phyloP scores from a whole-genome alignment of 2,113 vertebrate species.

The Oreochromis niloticus region DNA sequence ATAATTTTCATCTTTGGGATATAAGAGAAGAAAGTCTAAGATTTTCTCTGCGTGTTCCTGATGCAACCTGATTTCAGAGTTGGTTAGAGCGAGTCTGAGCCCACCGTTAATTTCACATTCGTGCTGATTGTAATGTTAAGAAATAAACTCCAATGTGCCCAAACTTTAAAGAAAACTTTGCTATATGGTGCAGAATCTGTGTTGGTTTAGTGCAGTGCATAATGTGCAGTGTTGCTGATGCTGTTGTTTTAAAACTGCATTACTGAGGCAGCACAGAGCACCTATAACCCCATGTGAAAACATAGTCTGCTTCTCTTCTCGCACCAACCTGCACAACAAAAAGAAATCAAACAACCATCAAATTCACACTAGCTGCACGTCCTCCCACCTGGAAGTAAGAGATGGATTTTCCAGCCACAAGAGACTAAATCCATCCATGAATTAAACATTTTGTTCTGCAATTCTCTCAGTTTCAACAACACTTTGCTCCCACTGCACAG shows the following conservation, averaged over 20 bases:
- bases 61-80: background rate
- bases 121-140: background rate
- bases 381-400: conserved; percentile 24
- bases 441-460: conserved; percentile 23
- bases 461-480: background rate
- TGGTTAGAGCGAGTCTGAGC: background rate
- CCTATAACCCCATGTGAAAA: background rate
- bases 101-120: background rate
- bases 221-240: background rate
- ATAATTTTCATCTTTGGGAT: background rate
- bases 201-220: background rate
- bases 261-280: background rate
- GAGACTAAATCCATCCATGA: background rate
- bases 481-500: background rate
- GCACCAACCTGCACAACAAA: background rate
- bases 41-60: background rate
- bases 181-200: background rate
- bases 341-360: background rate
- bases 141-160: background rate
- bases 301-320: background rate
- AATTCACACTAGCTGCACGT: background rate
- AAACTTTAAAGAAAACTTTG: background rate
- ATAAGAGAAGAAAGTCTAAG: background rate
- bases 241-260: background rate
- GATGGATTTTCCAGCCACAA: background rate